Evolutionary conservation across 2,113 vertebrate genomes (phyloP).

Genomic region (Periophthalmodon schlosseri): DNA sequence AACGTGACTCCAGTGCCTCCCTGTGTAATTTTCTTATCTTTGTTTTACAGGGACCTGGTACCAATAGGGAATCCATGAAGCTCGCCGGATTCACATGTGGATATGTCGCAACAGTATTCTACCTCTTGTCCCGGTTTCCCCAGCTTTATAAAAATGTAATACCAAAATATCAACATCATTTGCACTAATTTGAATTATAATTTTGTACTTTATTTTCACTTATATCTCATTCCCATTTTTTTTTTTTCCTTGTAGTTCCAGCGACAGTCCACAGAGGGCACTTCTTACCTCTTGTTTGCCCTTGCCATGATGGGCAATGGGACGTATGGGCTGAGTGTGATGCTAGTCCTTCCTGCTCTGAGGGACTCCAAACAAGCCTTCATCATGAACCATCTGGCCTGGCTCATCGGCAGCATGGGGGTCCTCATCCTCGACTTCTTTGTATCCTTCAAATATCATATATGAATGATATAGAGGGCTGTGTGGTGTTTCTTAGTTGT

Average conservation of each 20-base stretch:
- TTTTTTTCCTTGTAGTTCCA: conserved; percentile 47
- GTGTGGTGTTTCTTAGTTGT: no score
- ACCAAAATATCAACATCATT: neutral
- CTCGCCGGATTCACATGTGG: conserved; percentile 79
- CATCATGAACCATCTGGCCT: conserved; percentile 74
- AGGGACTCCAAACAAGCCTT: conserved; percentile 48
- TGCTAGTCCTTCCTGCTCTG: conserved; percentile 67
- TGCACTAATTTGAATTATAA: neutral
- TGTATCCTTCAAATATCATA: conserved; percentile 68
- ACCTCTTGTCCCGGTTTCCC: conserved; percentile 76
- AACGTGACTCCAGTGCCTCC: neutral
- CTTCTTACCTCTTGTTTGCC: conserved; percentile 71
- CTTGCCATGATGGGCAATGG: conserved; percentile 73
- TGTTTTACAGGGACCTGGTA: conserved; percentile 43
- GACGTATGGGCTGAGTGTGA: conserved; percentile 66
- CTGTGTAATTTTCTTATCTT: neutral
- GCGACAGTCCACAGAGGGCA: conserved; percentile 72
- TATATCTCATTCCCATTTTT: no score
- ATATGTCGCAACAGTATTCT: conserved; percentile 74
- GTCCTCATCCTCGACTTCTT: conserved; percentile 74
- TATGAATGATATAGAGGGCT: no score
- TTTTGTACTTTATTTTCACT: neutral
- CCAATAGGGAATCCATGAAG: conserved; percentile 59
- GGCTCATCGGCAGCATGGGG: conserved; percentile 75
- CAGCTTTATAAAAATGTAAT: conserved; percentile 80